Conservation (phyloP, 1,140 invertebrate genomes). For the Camponotus floridanus region DNA sequence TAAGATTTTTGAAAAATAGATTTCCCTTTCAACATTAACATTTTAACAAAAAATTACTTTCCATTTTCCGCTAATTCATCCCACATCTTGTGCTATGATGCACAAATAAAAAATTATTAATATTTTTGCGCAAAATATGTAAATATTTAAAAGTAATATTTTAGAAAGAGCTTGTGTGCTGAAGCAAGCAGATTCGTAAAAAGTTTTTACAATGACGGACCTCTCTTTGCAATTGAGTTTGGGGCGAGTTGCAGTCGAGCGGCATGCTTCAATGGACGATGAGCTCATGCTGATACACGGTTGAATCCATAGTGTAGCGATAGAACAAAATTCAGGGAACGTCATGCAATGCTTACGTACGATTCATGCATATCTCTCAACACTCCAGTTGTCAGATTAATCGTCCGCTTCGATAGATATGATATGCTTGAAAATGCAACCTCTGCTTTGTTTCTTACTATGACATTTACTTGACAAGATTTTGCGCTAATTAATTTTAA, state of each 20-base stretch:
- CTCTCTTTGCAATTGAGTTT: conserved; percentile 67
- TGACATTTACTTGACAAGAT: not conserved
- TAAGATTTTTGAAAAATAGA: not conserved
- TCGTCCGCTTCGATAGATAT: not conserved
- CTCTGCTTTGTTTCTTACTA: not conserved
- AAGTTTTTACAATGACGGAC: conserved; percentile 48
- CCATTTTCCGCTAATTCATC: not conserved
- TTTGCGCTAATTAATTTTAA: conserved; percentile 1
- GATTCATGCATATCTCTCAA: not conserved
- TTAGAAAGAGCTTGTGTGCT: not conserved
- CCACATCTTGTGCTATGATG: not conserved
- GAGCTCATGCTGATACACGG: conserved; percentile 83
- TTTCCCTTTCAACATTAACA: not conserved
- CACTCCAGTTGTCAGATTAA: not conserved
- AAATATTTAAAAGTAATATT: not conserved
- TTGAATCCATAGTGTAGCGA: conserved; percentile 70
- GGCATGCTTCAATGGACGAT: conserved; percentile 82
- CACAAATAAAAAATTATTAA: not conserved
- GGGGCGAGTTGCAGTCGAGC: conserved; percentile 58
- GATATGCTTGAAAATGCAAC: not conserved
- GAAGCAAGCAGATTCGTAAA: not conserved
- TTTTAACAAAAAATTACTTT: not conserved
- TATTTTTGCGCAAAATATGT: not conserved
- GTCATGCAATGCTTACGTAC: conserved; percentile 63
- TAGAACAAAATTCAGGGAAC: conserved; percentile 72